Evolutionary conservation across 2,888 invertebrate species (phyloP), one percentile per base, ranked within the genome.

Genomic region (Melanostoma scalare): DNA sequence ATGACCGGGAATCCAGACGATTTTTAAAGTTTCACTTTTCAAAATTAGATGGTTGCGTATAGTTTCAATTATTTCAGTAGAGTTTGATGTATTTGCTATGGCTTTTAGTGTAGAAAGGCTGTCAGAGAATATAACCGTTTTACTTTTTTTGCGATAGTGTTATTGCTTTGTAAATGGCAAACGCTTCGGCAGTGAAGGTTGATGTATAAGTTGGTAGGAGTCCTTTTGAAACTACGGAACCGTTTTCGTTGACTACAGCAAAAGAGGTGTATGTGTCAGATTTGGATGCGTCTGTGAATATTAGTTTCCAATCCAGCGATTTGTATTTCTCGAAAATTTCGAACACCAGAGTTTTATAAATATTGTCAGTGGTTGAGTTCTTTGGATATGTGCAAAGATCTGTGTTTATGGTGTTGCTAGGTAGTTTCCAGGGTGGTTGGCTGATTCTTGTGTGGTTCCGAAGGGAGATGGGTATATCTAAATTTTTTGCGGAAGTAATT

Each of bases 241-340:
- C 56, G 1, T 6, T 56, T 8, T 8, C 30, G 3, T 40, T 4
- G 6, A 30, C 56, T 0, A 56, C 56, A 9, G 56, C 38, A 35
- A 67, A 67, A 8, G 53, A 40, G 8, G 53, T 55, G 42, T 33
- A 53, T 1, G 31, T 55, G 35, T 53, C 67, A 3, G 8, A 33
- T 44, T 55, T 67, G 10, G 53, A 67, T 35, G 67, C 53, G 44
- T 67, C 67, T 10, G 67, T 42, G 10, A 67, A 67, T 10, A 67
- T 10, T 2, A 53, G 6, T 44, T 42, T 31, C 52, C 65, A 50
- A 0, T 52, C 40, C n/a, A 36, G 55, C 0, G 35, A 6, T 38
- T 55, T 38, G 56, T 56, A 40, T 0, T 40, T 56, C 30, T 65
- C 50, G 30, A 56, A 10, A 8, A 65, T 65, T 35, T 10, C 42